phyloP scores from a whole-genome alignment of 2,797 vertebrate species.

The Coracias cyanogaster region DNA sequence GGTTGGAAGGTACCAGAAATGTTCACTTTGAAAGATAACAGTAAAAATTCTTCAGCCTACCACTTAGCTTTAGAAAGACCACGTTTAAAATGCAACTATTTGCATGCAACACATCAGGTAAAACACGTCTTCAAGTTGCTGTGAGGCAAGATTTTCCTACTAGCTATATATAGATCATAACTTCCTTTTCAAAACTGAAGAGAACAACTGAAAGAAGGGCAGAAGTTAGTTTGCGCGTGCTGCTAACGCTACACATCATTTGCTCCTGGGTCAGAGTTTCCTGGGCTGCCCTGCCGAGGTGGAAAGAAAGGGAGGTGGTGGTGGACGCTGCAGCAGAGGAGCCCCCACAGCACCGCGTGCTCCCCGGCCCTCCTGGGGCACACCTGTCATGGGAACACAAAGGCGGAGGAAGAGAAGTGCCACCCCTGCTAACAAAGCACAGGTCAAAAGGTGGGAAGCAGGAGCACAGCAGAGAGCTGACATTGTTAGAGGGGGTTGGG shows the following conservation, averaged over 20 bases:
- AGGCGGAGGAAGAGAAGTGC: accelerated
- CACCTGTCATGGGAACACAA: accelerated
- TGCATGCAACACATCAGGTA: neutral
- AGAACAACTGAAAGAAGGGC: neutral
- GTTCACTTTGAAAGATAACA: neutral
- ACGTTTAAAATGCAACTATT: neutral
- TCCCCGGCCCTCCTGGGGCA: neutral
- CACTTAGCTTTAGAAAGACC: neutral
- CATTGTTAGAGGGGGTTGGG: accelerated
- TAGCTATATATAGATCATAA: neutral
- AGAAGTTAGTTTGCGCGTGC: neutral
- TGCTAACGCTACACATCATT: neutral
- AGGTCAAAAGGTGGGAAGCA: neutral
- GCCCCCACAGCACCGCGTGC: accelerated
- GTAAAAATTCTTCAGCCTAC: neutral
- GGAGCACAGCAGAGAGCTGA: neutral
- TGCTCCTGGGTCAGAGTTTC: neutral
- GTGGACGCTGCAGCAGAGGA: neutral
- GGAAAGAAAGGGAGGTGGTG: neutral
- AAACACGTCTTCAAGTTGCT: neutral
- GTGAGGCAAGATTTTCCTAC: conserved; percentile 7
- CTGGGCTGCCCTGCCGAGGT: neutral
- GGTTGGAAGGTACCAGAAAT: neutral
- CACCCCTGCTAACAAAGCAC: neutral
- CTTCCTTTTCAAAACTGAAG: conserved; percentile 3